A percentile compares a stretch with the other conserved stretches of the same genome.
phyloP scores from a whole-genome alignment of 2,888 invertebrate species.

The Aleiodes testaceus region DNA sequence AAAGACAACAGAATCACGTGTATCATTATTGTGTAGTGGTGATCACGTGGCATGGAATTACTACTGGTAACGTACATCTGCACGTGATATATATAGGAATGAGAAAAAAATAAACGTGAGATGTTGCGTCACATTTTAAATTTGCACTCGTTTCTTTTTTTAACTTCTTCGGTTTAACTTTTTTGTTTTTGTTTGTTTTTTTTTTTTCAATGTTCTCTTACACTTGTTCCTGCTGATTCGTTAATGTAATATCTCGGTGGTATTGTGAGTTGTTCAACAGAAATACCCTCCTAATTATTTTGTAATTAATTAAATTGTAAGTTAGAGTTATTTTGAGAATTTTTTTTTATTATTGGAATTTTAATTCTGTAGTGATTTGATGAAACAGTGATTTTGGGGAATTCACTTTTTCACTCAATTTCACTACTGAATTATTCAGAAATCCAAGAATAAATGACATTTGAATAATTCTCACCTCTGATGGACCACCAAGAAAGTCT shows the following conservation, averaged over 20 bases:
- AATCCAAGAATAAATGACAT: background rate
- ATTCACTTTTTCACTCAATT: no score
- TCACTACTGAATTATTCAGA: background rate
- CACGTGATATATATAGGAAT: conserved; percentile 23
- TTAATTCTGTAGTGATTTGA: no score
- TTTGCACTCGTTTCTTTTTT: background rate
- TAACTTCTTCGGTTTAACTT: conserved; percentile 14
- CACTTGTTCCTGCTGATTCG: conserved; percentile 31
- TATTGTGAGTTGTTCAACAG: conserved; percentile 41
- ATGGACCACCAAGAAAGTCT: conserved; percentile 93
- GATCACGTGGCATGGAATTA: no score
- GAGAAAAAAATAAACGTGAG: conserved; percentile 23
- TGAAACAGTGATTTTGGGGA: no score
- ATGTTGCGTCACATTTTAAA: conserved; percentile 16
- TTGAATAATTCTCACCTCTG: conserved; percentile 79
- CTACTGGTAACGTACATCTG: background rate
- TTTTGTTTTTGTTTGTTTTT: conserved; percentile 1
- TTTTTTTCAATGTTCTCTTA: conserved; percentile 31
- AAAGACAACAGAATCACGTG: background rate
- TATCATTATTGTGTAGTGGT: no score
- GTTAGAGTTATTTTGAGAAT: conserved; percentile 11
- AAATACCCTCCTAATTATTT: conserved; percentile 21
- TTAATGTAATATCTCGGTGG: conserved; percentile 38
- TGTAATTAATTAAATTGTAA: conserved; percentile 13
- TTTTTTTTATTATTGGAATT: no score